Conservation (phyloP, 2,797 vertebrate species). For the Phylloscopus collybita region DNA sequence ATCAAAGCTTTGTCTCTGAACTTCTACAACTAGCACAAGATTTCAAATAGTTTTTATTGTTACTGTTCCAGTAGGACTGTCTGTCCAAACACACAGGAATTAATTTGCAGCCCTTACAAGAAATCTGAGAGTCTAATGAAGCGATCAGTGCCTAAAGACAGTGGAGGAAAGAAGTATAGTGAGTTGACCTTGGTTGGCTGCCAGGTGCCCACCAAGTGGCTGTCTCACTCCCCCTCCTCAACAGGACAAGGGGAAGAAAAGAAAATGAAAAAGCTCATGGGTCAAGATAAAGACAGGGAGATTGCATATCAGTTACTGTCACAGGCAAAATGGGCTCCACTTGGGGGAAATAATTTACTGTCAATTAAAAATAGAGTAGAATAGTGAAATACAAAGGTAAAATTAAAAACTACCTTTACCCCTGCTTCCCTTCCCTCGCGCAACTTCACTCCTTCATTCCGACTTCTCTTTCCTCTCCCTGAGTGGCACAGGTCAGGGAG, state of each 20-base stretch:
- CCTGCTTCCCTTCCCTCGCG: background rate
- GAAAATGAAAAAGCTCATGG: background rate
- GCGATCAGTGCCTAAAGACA: background rate
- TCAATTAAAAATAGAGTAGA: background rate
- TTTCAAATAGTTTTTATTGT: background rate
- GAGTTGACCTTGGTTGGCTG: background rate
- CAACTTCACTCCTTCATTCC: background rate
- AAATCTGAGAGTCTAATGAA: background rate
- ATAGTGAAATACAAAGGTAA: background rate
- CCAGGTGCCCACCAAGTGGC: background rate
- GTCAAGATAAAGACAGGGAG: background rate
- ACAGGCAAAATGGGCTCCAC: background rate
- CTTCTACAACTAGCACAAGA: background rate
- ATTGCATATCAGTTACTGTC: background rate
- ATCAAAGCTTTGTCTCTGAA: background rate
- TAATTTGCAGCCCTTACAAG: background rate
- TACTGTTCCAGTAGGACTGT: background rate
- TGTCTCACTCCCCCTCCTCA: background rate
- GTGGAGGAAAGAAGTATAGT: background rate
- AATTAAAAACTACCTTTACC: background rate
- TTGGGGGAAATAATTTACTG: background rate
- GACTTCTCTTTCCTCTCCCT: fast-evolving
- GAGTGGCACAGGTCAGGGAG: background rate
- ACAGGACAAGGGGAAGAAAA: background rate
- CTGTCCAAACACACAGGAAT: background rate